Percentiles rank a stretch among this genome's conserved stretches.
phyloP scores from a whole-genome alignment of 2,888 invertebrate genomes.

The Hemaris fuciformis region DNA sequence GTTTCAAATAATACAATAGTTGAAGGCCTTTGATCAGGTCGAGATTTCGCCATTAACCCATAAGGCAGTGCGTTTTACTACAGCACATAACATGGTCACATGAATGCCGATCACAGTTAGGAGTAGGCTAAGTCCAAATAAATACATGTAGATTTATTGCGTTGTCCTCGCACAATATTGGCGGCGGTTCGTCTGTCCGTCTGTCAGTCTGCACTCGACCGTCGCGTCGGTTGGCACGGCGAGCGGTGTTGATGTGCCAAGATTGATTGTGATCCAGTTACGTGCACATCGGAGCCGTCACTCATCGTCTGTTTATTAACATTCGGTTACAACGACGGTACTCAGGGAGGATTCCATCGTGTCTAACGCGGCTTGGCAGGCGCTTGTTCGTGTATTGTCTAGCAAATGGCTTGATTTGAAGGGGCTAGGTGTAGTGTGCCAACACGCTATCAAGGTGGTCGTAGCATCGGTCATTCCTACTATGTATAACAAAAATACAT shows the following conservation, averaged over 20 bases:
- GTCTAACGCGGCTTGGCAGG: not conserved
- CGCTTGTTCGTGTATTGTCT: not conserved
- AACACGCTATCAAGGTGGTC: too few species aligned
- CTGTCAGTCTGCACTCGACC: not conserved
- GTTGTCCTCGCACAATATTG: not conserved
- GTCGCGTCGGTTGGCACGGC: not conserved
- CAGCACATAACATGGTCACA: too few species aligned
- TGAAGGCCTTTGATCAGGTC: too few species aligned
- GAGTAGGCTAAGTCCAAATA: not conserved
- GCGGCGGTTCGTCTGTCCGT: slow-evolving; percentile 9
- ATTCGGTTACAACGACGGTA: not conserved
- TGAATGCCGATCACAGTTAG: too few species aligned
- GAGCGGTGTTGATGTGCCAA: not conserved
- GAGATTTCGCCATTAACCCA: too few species aligned
- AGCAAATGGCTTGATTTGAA: not conserved
- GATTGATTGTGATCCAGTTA: slow-evolving; percentile 4
- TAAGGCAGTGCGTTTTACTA: too few species aligned
- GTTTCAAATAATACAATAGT: too few species aligned
- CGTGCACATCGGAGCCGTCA: not conserved
- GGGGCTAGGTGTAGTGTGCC: too few species aligned
- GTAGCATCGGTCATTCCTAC: too few species aligned
- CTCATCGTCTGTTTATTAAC: not conserved
- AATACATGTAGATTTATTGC: not conserved
- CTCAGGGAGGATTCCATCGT: not conserved
- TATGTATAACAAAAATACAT: too few species aligned